Evolutionary conservation across 2,888 invertebrate genomes (phyloP), one percentile per base, ranked within the genome.

Genomic region (Limnephilus auricula): DNA sequence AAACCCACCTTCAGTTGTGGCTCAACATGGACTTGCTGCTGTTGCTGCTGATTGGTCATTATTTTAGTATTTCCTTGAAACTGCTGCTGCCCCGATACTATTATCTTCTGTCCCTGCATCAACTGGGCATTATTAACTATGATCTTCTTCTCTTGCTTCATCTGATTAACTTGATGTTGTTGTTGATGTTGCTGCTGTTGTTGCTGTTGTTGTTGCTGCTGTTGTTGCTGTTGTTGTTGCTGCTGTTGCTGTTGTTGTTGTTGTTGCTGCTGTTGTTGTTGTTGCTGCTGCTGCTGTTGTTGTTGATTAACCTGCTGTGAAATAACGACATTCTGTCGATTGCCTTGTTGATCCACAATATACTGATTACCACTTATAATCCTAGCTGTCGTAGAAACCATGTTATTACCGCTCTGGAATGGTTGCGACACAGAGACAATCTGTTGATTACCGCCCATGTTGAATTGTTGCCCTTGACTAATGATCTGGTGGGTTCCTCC

Each of bases 401-500:
- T n/a, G 9, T 82, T 45, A 79, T 85, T 90, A 13, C 83, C 88
- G 30, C 65, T 34, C 25, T 90, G 89, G 50, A 92, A 92, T 31
- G 92, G 90, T 79, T 92, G 92, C 79, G 92, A 89, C 12, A 92
- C 89, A 4, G 91, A 84, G 13, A 92, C 91, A 32, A 92, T 92
- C 86, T 93, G 92, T 85, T 92, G 92, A 50, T 90, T 92, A 50
- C 89, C 89, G 6, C 86, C 89, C 10, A 79, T 45, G 34, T 85
- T 50, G 40, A 90, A 90, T 83, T 91, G 91, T 34, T 92, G 92
- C 13, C 86, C 89, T 18, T 92, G 90, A 34, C 82, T 89, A 31
- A 92, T 89, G 34, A 92, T 86, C 86, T 93, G 91, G 15, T 91
- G 95, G 92, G 92, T 95, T 92, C 95, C 95, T 2, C 95, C 95